Percentiles rank a stretch among this genome's conserved stretches.
Conservation (phyloP, 2,113 vertebrate species). For the Tenrec ecaudatus region DNA sequence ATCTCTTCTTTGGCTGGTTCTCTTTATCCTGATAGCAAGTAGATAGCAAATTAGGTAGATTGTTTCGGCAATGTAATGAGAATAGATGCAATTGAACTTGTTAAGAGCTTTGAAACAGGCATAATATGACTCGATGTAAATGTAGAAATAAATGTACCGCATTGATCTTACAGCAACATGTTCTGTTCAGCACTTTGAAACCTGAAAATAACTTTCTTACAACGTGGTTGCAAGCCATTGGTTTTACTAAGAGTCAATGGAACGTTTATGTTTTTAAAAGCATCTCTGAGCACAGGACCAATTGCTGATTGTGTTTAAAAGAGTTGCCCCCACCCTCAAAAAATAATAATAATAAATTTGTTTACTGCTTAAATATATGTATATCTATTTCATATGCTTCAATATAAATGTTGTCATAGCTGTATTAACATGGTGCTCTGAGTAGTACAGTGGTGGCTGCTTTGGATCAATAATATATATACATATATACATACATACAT, state of each 20-base stretch:
- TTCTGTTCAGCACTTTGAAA: constrained; percentile 17
- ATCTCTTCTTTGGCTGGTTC: constrained; percentile 13
- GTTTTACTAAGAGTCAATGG: neutral
- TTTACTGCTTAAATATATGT: too few species aligned
- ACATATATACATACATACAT: too few species aligned
- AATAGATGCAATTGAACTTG: neutral
- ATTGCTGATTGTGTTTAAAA: constrained; percentile 39
- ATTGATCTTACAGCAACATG: neutral
- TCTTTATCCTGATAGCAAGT: constrained; percentile 3
- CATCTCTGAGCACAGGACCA: constrained; percentile 33
- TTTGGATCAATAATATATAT: too few species aligned
- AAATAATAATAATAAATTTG: neutral
- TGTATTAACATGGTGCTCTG: neutral
- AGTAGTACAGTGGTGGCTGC: neutral
- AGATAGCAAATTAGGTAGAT: neutral
- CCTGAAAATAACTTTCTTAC: constrained; percentile 42
- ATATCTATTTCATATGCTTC: too few species aligned
- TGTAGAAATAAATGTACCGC: constrained; percentile 26
- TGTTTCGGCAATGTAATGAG: neutral
- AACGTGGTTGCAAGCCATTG: constrained; percentile 13
- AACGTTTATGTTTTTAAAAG: constrained; percentile 1
- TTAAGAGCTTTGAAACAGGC: neutral
- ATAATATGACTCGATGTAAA: neutral
- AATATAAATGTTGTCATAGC: neutral
- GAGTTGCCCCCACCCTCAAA: neutral